Percentiles rank a stretch among this genome's conserved stretches.
These are phyloP conservation scores for Epinotia nisella DNA, from an alignment of 2,888 invertebrate species.

Conservation along the genomic window DNA sequence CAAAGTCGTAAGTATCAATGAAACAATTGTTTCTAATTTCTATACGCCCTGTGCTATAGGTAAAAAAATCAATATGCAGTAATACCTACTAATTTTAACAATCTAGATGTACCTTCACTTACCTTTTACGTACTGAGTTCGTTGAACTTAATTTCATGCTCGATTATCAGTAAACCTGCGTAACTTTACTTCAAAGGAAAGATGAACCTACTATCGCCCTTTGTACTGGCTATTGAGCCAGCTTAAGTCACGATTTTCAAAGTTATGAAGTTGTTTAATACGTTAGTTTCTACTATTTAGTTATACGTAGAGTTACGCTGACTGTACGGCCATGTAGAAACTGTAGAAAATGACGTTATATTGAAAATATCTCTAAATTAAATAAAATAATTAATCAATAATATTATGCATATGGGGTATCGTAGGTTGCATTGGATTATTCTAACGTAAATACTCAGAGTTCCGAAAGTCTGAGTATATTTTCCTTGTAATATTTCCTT, in stretches of 20 bases:
- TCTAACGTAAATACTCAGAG: too few species aligned
- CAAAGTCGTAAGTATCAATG: slow-evolving; percentile 25
- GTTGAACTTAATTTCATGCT: slow-evolving; percentile 27
- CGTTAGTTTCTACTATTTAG: slow-evolving; percentile 33
- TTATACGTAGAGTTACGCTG: slow-evolving; percentile 47
- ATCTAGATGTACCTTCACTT: neutral
- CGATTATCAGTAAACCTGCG: slow-evolving; percentile 24
- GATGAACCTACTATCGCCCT: slow-evolving; percentile 24
- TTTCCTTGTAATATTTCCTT: neutral
- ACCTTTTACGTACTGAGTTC: slow-evolving; percentile 2
- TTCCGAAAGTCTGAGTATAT: too few species aligned
- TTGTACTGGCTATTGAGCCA: slow-evolving; percentile 30
- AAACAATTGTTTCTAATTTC: neutral
- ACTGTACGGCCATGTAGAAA: slow-evolving; percentile 3
- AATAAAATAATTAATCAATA: neutral
- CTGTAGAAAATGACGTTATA: slow-evolving; percentile 1
- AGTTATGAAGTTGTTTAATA: slow-evolving; percentile 60
- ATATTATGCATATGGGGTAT: neutral
- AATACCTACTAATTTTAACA: too few species aligned
- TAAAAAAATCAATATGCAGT: neutral
- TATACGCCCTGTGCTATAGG: neutral
- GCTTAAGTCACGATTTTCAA: slow-evolving; percentile 56
- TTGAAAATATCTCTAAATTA: neutral
- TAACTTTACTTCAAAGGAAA: slow-evolving; percentile 33
- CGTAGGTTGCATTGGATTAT: too few species aligned